A percentile compares a stretch with the other conserved stretches of the same genome.
Conservation (phyloP, 2,888 invertebrate genomes). For the Andrena minutula region DNA sequence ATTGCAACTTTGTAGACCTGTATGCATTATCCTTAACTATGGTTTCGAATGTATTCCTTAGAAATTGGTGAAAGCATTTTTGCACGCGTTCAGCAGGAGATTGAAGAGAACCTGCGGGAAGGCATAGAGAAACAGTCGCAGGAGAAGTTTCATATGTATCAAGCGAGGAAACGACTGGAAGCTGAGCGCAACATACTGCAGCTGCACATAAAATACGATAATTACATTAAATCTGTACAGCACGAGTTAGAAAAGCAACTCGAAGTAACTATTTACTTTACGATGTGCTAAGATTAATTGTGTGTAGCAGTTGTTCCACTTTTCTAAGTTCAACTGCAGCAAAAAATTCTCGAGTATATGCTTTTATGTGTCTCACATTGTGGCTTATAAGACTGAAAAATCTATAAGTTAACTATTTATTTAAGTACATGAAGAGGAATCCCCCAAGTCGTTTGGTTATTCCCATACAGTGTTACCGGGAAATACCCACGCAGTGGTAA, state of each 20-base stretch:
- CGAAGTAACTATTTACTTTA: slow-evolving; percentile 59
- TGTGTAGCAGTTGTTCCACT: neutral
- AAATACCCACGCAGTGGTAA: too few species aligned
- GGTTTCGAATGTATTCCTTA: slow-evolving; percentile 22
- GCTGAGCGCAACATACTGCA: slow-evolving; percentile 61
- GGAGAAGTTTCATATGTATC: slow-evolving; percentile 69
- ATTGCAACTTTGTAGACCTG: neutral
- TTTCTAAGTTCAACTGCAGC: neutral
- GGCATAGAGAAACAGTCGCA: slow-evolving; percentile 63
- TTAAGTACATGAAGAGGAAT: too few species aligned
- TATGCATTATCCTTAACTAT: neutral
- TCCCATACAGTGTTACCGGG: too few species aligned
- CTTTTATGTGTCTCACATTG: too few species aligned
- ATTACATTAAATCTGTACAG: slow-evolving; percentile 62
- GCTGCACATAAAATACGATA: slow-evolving; percentile 64
- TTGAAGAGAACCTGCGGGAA: slow-evolving; percentile 67
- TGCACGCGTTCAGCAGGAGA: slow-evolving; percentile 60
- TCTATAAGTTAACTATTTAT: too few species aligned
- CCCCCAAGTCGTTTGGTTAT: too few species aligned
- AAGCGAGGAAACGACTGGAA: slow-evolving; percentile 75
- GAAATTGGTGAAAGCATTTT: slow-evolving; percentile 70
- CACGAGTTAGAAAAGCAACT: slow-evolving; percentile 68
- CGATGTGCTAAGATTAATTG: too few species aligned
- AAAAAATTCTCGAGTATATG: too few species aligned
- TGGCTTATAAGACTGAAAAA: too few species aligned